Conservation (phyloP, 2,888 invertebrate genomes). For the Melinaea menophilus region DNA sequence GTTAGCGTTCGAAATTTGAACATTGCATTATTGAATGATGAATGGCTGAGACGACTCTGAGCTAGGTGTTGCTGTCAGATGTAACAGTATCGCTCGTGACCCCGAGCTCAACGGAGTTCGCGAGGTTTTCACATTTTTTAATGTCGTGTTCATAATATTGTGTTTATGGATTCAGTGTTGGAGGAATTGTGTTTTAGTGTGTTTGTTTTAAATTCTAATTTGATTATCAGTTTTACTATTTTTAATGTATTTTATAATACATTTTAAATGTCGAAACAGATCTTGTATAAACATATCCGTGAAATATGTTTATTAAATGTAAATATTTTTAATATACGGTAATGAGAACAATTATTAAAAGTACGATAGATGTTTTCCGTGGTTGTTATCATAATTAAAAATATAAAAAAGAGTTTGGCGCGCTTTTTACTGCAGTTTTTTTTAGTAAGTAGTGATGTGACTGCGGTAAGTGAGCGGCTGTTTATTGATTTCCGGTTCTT, state of each 20-base stretch:
- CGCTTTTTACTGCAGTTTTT: conserved; percentile 18
- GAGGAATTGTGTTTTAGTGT: background rate
- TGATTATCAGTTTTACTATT: no score
- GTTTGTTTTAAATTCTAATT: background rate
- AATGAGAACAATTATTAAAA: no score
- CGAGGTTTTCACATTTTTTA: background rate
- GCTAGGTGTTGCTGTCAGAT: no score
- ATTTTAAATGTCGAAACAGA: no score
- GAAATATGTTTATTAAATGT: no score
- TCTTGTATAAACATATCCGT: no score
- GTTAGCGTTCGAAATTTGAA: no score
- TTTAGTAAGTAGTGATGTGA: conserved; percentile 27
- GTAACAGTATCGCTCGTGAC: conserved; percentile 24
- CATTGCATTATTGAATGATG: no score
- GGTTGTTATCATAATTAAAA: background rate
- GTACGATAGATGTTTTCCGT: background rate
- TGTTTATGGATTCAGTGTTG: background rate
- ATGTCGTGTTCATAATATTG: background rate
- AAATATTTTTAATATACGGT: no score
- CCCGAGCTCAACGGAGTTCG: conserved; percentile 28
- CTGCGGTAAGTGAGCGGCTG: conserved; percentile 20
- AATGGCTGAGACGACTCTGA: no score
- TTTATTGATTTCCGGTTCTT: conserved; percentile 28
- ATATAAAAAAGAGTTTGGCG: conserved; percentile 9
- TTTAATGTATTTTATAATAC: no score